Evolutionary conservation across 2,888 invertebrate species (phyloP), one percentile per base, ranked within the genome.

Genomic region (Linnaemya tessellans): DNA sequence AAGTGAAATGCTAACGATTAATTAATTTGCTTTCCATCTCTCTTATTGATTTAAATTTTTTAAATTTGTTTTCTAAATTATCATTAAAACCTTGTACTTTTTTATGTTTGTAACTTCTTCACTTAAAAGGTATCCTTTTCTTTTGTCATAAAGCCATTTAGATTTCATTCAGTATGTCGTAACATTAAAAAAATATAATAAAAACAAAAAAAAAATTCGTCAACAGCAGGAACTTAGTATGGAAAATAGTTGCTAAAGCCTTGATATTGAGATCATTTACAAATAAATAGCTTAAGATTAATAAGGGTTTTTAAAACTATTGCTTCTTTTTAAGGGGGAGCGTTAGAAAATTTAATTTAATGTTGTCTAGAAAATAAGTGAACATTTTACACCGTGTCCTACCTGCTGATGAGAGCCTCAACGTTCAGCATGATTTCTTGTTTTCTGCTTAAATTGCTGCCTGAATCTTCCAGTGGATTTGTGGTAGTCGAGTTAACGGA

Each of bases 351-450:
- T 68, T 22, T 56, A n/a, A 25, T 79, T 62, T 8, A 18, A 51
- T 18, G n/a, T 25, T 18, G 18, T n/a, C 15, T 18, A 4, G 54
- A 13, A 30, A 46, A 43, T 3, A 41, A 30, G 46, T 43, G 67
- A 15, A 46, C 56, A 65, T 0, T 71, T 91, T 92, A 92, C 88
- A 92, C 88, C 88, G 91, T 91, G 80, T 87, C 90, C 92, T 92
- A 92, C 91, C 92, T 92, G 83, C 89, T 89, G 67, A 92, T 78
- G 43, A 92, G 88, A 11, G 91, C 88, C 79, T 90, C 91, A 83
- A 91, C 91, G 79, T 90, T 92, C 7, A 92, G 87, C 8, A 90
- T 89, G 46, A 92, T 88, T 88, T 92, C 92, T n/a, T 88, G 88
- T 18, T 88, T n/a, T n/a, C n/a, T 88, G 22, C 87, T 84, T 15